Evolutionary conservation across 2,113 vertebrate species (phyloP), one percentile per base, ranked within the genome.

Genomic region (Hypanus sabinus): DNA sequence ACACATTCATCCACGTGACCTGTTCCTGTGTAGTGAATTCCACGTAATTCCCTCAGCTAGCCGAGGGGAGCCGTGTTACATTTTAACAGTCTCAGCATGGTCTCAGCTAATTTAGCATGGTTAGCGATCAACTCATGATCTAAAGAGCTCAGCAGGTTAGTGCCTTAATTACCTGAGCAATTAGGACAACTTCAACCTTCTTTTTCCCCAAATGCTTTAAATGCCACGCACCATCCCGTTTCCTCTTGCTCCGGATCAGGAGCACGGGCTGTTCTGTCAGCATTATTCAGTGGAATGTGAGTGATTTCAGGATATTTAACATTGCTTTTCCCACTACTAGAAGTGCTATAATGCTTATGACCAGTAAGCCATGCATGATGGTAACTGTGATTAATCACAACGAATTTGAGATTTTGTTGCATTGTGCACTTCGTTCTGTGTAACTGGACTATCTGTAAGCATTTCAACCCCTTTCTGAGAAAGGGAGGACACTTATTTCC

Each of bases 91-190:
- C 27, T 88, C 85, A n/a, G 27, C 14, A n/a, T 62, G 85, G n/a
- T 88, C 57, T 18, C 33, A 33, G 85, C 55, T 88, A 88, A 88
- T 88, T 88, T 88, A 88, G 30, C 57, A 88, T n/a, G n/a, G 11
- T 62, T 30, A 88, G 85, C 30, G 85, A 88, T 62, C 85, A 62
- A 16, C 85, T 33, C n/a, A n/a, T 88, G 85, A 60, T 62, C 57
- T 30, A 62, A 65, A 65, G 60, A 62, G 30, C 85, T 65, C 85
- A 88, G 5, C 30, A 88, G 27, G 30, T 30, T 60, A 88, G 85
- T 88, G 57, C 85, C 0, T 88, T 65, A 14, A 88, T 88, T 12
- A 60, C 30, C 30, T 60, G 11, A 88, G 30, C 85, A 14, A 65
- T 88, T n/a, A n/a, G 30, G 85, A 5, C 85, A 16, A n/a, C 57